Evolutionary conservation across 1,140 invertebrate species (phyloP).

Genomic region (Phymorhynchus buccinoides): DNA sequence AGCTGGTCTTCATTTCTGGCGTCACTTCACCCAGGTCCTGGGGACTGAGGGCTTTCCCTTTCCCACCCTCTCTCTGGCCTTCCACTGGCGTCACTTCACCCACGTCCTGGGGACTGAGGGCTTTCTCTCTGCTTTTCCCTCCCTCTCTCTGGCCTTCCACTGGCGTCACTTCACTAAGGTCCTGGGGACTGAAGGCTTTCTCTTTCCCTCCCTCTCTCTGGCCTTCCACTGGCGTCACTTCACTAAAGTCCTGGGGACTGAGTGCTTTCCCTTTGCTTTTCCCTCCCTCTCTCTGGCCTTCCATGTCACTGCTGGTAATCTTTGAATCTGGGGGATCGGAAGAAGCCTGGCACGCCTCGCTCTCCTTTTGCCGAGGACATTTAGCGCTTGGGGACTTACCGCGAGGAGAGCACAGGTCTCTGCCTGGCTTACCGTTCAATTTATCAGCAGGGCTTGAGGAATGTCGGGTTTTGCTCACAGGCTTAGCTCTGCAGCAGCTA

Average conservation of each 20-base stretch:
- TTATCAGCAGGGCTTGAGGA: neutral
- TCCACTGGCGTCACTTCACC: neutral
- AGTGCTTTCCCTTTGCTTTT: neutral
- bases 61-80: neutral
- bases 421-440: neutral
- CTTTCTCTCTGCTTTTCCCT: neutral
- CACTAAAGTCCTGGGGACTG: slow-evolving; percentile 39
- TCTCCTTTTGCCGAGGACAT: neutral
- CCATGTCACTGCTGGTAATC: too few species aligned
- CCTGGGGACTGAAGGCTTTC: too few species aligned
- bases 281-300: neutral
- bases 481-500: slow-evolving; percentile 1
- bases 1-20: slow-evolving; percentile 45
- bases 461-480: neutral
- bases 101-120: neutral
- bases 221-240: slow-evolving; percentile 59
- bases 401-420: neutral
- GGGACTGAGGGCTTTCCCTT: neutral
- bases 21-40: slow-evolving; percentile 52
- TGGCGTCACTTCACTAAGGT: too few species aligned
- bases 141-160: too few species aligned
- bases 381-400: slow-evolving; percentile 19
- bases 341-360: too few species aligned
- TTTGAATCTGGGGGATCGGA: too few species aligned
- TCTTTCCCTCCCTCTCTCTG: too few species aligned